Evolutionary conservation across 2,797 vertebrate genomes (phyloP).

Genomic region (Micropoecilia bifurca): DNA sequence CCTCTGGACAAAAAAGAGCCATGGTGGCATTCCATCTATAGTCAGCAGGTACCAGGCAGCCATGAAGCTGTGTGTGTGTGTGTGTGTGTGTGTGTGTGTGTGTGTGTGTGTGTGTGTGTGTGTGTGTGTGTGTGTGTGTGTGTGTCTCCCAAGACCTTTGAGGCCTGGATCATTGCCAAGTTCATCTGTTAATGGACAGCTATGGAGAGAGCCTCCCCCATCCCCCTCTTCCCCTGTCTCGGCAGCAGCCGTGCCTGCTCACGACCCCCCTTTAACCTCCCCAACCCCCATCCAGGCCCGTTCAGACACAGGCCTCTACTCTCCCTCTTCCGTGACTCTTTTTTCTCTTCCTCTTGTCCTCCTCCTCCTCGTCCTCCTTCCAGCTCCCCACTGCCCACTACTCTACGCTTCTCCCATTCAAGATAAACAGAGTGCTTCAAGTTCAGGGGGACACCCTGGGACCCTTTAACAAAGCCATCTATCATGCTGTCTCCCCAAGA

Average conservation of each 20-base stretch:
- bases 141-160: conserved; percentile 89
- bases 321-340: conserved; percentile 50
- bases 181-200: conserved; percentile 99
- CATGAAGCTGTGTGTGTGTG: conserved; percentile 42
- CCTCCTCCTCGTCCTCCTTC: conserved; percentile 31
- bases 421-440: conserved; percentile 99
- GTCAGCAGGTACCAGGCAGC: conserved; percentile 85
- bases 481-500: conserved; percentile 84
- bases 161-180: conserved; percentile 94
- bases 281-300: conserved; percentile 75
- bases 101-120: conserved; percentile 29
- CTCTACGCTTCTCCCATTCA: conserved; percentile 94
- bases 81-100: conserved; percentile 35
- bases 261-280: conserved; percentile 76
- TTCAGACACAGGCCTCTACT: conserved; percentile 72
- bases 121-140: conserved; percentile 39
- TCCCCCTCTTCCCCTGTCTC: conserved; percentile 48
- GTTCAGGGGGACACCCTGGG: conserved; percentile 99
- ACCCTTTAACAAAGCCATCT: conserved; percentile 89
- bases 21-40: conserved; percentile 87
- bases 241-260: conserved; percentile 69
- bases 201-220: conserved; percentile 69
- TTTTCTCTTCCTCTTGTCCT: conserved; percentile 56
- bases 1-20: conserved; percentile 85
- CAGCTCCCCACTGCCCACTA: conserved; percentile 73